Base-by-base conservation (phyloP, 2,888 invertebrate genomes). In the Timandra comae region DNA sequence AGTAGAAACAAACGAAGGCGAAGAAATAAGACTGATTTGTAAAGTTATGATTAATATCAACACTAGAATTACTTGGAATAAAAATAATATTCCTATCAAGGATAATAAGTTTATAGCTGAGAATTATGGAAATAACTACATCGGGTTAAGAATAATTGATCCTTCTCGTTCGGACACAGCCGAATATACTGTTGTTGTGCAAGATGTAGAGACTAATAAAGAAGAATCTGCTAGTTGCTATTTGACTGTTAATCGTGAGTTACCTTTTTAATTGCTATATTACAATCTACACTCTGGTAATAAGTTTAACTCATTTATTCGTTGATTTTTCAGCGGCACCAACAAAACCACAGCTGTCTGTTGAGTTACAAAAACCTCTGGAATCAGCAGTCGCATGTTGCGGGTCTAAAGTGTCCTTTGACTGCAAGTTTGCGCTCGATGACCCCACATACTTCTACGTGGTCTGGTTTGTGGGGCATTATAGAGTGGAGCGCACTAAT, bases 391-490 rank as follows among this genome's bases (percentile, higher is more conserved):
- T 59, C 9, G 49, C 54, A 1, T 49, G 44, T 23, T 41, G 51
- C n/a, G 63, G 64, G 3, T 41, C 56, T 3, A 43, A 39, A 13
- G 34, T 62, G 10, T 24, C 45, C 0, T 53, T 57, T 2, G 43
- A 40, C 12, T 63, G 63, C 29, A 33, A 39, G 30, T 64, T 58
- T 9, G 38, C 30, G n/a, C 9, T 54, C 1, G 23, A 38, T 4
- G 49, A 59, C 8, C 25, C 44, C 0, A 37, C 33, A 12, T 56
- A 49, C 32, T 57, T 40, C 34, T 58, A 44, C 11, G 58, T 57
- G 0, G 51, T 61, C 2, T 66, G 65, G 65, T 45, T 54, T 19
- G 34, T 63, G 8, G 63, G 63, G 0, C 49, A 38, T 16, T 54
- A 47, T 12, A 52, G 40, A 38, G 50, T 63, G 1, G 55, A 59